Evolutionary conservation across 2,888 invertebrate species (phyloP).

Genomic region (Synanthedon myopaeformis): DNA sequence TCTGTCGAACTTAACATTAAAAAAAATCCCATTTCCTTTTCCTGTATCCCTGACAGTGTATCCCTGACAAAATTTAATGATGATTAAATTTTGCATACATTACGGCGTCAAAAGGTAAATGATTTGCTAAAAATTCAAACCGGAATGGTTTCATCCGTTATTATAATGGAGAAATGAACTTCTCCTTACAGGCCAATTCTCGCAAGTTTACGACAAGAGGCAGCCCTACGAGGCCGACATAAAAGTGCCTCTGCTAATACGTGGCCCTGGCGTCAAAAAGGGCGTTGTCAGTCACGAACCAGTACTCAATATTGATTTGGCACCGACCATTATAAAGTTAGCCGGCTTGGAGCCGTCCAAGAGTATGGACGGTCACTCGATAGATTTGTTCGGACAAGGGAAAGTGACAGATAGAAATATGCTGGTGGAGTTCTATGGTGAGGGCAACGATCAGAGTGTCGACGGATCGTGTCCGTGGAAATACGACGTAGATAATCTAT

Average conservation of each 20-base stretch:
- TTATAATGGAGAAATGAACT: neutral
- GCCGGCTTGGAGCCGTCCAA: constrained; percentile 67
- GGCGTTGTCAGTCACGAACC: constrained; percentile 64
- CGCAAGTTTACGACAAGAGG: constrained; percentile 88
- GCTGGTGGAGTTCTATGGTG: constrained; percentile 87
- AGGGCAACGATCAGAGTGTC: constrained; percentile 69
- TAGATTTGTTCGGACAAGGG: constrained; percentile 14
- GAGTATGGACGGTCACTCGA: constrained; percentile 72
- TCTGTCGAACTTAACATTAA: no score
- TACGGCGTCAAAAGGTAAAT: no score
- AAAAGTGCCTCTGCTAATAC: constrained; percentile 82
- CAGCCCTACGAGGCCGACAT: constrained; percentile 93
- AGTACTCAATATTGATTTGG: constrained; percentile 83
- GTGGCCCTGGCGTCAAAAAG: constrained; percentile 76
- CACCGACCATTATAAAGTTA: constrained; percentile 83
- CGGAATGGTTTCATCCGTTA: no score
- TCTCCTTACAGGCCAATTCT: constrained; percentile 79
- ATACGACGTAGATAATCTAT: constrained; percentile 63
- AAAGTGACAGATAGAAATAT: constrained; percentile 58
- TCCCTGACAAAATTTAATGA: no score
- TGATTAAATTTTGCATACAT: no score
- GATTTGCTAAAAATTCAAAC: no score
- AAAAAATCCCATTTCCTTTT: no score
- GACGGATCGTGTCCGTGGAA: constrained; percentile 75
- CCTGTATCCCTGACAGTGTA: no score